Conservation (phyloP, 2,113 vertebrate genomes). For the Lathamus discolor region DNA sequence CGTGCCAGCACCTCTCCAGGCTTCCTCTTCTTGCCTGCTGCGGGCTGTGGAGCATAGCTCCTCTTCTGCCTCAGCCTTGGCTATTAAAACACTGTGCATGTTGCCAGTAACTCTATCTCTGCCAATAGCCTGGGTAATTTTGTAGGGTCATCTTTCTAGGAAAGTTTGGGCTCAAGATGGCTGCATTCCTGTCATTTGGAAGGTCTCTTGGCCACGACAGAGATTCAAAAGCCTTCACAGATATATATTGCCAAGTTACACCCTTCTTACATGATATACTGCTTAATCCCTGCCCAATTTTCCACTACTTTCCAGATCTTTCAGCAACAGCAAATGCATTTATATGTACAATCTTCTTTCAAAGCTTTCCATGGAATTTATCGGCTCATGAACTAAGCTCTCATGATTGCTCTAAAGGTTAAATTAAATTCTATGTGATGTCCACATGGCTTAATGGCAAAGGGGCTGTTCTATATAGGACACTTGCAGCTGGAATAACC, state of each 20-base stretch:
- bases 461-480: background rate
- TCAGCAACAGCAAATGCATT: background rate
- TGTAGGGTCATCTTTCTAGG: constrained; percentile 30
- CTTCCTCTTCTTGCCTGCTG: background rate
- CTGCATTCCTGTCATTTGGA: background rate
- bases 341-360: background rate
- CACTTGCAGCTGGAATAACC: background rate
- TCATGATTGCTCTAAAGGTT: background rate
- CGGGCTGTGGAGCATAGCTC: background rate
- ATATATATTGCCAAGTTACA: background rate
- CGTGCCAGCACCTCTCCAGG: background rate
- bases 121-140: background rate
- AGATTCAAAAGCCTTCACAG: background rate
- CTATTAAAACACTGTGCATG: background rate
- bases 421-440: background rate
- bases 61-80: background rate
- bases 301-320: constrained; percentile 6
- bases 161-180: constrained; percentile 19
- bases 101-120: background rate
- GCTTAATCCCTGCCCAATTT: background rate
- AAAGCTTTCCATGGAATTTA: background rate
- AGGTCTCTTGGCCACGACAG: background rate
- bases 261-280: background rate
- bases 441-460: background rate
- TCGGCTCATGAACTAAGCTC: background rate